Evolutionary conservation across 2,888 invertebrate genomes (phyloP).

Genomic region (Marronus borbonicus): DNA sequence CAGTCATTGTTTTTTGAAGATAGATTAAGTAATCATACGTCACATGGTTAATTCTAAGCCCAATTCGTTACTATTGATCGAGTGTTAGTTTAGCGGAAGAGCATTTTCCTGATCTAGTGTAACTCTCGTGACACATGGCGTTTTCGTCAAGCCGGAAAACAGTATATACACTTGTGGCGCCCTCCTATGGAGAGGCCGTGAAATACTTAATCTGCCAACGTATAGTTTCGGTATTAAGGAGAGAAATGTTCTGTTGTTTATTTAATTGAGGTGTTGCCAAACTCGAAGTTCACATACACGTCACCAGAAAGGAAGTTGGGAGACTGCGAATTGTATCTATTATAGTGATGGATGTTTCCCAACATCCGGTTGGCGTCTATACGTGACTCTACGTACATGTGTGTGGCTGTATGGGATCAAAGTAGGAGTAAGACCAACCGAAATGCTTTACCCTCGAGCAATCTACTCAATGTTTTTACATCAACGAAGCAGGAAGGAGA

Average conservation of each 20-base stretch:
- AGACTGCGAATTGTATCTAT: not conserved
- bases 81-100: too few relatives aligned
- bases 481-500: not conserved
- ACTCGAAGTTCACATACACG: not conserved
- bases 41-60: too few relatives aligned
- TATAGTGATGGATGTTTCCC: not conserved
- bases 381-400: not conserved
- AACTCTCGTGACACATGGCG: too few relatives aligned
- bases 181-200: too few relatives aligned
- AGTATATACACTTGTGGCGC: too few relatives aligned
- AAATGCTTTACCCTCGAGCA: conserved; percentile 10
- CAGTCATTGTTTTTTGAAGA: too few relatives aligned
- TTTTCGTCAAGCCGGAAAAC: too few relatives aligned
- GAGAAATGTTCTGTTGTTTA: conserved; percentile 7
- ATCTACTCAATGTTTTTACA: not conserved
- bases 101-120: too few relatives aligned
- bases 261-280: conserved; percentile 9
- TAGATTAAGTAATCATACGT: too few relatives aligned
- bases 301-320: not conserved
- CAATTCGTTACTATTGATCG: too few relatives aligned
- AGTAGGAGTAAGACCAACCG: not conserved
- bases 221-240: not conserved
- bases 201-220: too few relatives aligned
- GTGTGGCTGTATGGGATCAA: not conserved
- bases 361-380: not conserved